Conservation (phyloP, 2,113 vertebrate species). For the Peromyscus maniculatus region DNA sequence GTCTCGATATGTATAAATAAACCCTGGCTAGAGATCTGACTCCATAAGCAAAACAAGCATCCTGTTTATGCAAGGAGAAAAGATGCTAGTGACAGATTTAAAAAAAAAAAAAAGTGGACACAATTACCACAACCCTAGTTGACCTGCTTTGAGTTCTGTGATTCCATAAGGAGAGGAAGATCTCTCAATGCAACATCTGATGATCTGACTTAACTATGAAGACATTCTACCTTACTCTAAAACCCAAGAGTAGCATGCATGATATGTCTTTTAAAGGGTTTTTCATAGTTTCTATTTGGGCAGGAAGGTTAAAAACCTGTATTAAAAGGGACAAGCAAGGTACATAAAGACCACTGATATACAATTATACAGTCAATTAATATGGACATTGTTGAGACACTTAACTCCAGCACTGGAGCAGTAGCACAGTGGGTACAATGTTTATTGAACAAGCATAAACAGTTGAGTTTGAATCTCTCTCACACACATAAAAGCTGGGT, state of each 20-base stretch:
- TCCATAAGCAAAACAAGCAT: not conserved
- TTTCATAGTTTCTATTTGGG: not conserved
- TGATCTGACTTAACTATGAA: not conserved
- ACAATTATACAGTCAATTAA: not conserved
- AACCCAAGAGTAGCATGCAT: not conserved
- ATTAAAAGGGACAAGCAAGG: not conserved
- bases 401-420: not conserved
- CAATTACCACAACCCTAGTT: not conserved
- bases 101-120: not conserved
- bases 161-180: not conserved
- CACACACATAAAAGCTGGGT: not conserved
- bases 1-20: not conserved
- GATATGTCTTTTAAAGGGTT: not conserved
- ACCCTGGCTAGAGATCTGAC: not conserved
- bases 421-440: not conserved
- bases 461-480: not conserved
- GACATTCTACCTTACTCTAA: not conserved
- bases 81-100: not conserved
- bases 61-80: not conserved
- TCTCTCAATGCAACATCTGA: not conserved
- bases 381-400: not conserved
- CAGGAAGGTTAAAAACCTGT: not conserved
- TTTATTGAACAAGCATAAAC: not conserved
- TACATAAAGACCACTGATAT: too few species aligned
- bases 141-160: not conserved